Evolutionary conservation across 2,797 vertebrate genomes (phyloP).

Genomic region (Pipistrellus pygmaeus): DNA sequence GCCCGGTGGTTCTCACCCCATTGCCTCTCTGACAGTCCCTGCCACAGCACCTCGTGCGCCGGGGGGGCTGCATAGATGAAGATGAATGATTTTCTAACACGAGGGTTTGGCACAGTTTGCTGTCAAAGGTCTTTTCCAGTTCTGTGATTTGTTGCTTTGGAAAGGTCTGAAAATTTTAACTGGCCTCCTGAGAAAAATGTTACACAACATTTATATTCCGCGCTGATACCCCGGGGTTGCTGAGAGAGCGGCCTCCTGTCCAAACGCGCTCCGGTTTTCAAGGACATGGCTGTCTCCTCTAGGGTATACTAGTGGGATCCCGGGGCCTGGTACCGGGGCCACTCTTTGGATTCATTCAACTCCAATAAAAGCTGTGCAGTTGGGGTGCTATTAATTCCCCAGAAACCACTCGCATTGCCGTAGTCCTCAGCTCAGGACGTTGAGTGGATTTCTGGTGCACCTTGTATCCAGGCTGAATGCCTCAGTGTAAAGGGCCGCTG

Average conservation of each 20-base stretch:
- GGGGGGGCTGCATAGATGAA: accelerated
- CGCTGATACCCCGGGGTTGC: background rate
- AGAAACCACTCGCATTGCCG: background rate
- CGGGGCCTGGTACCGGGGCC: accelerated
- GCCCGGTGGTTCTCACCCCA: background rate
- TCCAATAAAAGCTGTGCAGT: background rate
- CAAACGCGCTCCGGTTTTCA: background rate
- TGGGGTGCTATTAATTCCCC: background rate
- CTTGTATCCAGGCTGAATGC: background rate
- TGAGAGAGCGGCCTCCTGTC: background rate
- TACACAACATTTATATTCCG: background rate
- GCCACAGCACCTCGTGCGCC: no score
- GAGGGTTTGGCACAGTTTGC: background rate
- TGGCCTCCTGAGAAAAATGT: background rate
- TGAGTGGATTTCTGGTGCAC: background rate
- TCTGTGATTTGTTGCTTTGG: conserved; percentile 13
- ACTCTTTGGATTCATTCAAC: background rate
- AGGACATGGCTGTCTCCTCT: background rate
- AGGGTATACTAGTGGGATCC: no score
- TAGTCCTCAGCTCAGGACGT: background rate
- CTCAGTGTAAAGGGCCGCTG: background rate
- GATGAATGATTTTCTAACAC: background rate
- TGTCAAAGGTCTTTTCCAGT: background rate
- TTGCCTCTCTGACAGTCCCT: accelerated
- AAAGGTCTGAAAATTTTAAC: background rate